A percentile compares a stretch with the other conserved stretches of the same genome.
phyloP scores from a whole-genome alignment of 1,140 invertebrate species.

The Drosophila yakuba region DNA sequence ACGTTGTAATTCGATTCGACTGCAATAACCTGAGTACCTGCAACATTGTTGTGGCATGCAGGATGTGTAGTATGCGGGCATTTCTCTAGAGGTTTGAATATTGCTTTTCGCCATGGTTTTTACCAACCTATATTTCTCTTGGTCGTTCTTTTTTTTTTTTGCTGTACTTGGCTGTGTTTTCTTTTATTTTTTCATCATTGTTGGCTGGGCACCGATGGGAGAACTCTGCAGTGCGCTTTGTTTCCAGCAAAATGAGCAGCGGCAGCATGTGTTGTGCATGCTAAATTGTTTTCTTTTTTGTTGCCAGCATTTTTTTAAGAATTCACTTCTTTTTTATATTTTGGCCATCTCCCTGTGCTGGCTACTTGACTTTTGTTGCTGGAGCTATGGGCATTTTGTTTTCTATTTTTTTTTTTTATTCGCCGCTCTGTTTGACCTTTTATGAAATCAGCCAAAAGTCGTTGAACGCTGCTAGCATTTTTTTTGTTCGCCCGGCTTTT shows the following conservation, averaged over 20 bases:
- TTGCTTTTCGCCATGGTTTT: slow-evolving; percentile 31
- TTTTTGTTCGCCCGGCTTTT: slow-evolving; percentile 18
- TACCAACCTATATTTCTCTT: slow-evolving; percentile 26
- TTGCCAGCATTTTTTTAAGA: slow-evolving; percentile 32
- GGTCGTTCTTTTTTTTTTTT: neutral
- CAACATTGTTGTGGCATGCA: slow-evolving; percentile 66
- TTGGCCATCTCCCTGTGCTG: slow-evolving; percentile 4
- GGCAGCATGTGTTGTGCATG: slow-evolving; percentile 72
- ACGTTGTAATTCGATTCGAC: slow-evolving; percentile 8
- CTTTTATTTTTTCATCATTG: slow-evolving; percentile 21
- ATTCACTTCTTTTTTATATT: slow-evolving; percentile 14
- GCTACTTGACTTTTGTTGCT: slow-evolving; percentile 67
- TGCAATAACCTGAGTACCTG: slow-evolving; percentile 51
- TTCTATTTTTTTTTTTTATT: slow-evolving; percentile 12
- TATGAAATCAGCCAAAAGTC: slow-evolving; percentile 79
- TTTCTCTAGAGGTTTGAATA: slow-evolving; percentile 24
- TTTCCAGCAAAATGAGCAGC: slow-evolving; percentile 72
- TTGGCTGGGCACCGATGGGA: slow-evolving; percentile 27
- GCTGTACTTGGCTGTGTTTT: neutral
- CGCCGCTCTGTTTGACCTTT: slow-evolving; percentile 67
- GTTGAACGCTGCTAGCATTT: slow-evolving; percentile 59
- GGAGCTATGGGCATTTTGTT: slow-evolving; percentile 46
- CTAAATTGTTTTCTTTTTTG: slow-evolving; percentile 52
- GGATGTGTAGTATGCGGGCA: slow-evolving; percentile 6
- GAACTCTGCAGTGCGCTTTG: slow-evolving; percentile 39